Conservation (phyloP, 2,888 invertebrate genomes). For the Ctenicera cuprea region DNA sequence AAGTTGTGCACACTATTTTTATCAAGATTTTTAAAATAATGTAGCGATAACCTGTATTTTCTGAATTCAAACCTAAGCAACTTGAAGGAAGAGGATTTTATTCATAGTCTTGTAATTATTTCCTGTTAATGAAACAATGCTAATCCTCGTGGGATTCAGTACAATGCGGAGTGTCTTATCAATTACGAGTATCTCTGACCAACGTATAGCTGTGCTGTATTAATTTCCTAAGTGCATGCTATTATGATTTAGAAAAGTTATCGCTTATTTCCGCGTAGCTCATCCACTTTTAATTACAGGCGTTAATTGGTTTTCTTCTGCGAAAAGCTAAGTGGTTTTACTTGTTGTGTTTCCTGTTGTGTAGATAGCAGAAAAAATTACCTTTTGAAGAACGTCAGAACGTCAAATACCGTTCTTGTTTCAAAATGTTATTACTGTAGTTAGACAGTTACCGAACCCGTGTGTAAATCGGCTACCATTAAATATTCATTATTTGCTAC, state of each 20-base stretch:
- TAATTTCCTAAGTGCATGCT: slow-evolving; percentile 22
- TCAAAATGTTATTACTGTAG: no score
- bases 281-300: slow-evolving; percentile 7
- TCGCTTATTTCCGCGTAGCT: background rate
- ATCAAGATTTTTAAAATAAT: no score
- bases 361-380: no score
- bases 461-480: slow-evolving; percentile 10
- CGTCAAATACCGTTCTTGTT: no score
- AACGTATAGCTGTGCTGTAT: background rate
- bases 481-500: slow-evolving; percentile 15
- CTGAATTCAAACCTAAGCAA: no score
- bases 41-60: no score
- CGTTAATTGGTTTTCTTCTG: slow-evolving; percentile 15
- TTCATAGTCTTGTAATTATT: background rate
- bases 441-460: background rate
- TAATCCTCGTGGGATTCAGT: background rate
- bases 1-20: no score
- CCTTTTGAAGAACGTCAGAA: no score
- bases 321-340: background rate
- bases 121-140: slow-evolving; percentile 12
- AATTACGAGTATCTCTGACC: background rate
- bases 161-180: slow-evolving; percentile 13
- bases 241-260: slow-evolving; percentile 9
- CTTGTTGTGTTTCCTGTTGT: no score
- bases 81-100: no score